Evolutionary conservation across 2,113 vertebrate genomes (phyloP), one percentile per base, ranked within the genome.

Genomic region (Sylvia atricapilla): DNA sequence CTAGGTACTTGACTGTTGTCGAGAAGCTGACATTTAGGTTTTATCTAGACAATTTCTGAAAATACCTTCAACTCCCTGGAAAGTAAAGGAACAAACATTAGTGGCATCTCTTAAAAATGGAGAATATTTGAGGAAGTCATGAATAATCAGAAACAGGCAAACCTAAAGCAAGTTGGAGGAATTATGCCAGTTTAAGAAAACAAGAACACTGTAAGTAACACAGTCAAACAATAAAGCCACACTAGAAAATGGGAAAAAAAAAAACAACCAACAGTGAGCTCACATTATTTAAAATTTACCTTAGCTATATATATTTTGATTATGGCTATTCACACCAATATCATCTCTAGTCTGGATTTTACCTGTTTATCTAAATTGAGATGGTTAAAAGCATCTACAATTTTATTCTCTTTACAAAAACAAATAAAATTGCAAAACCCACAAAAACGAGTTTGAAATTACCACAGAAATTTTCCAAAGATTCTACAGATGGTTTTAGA

Each of bases 1-100:
- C 76, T 86, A 21, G 19, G 35, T 74, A 70, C 83, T 88, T 89
- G 88, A 81, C 86, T 87, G 68, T 60, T 2, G 17, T 67, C 59
- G 64, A 94, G 80, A 86, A 89, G 68, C 43, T 96, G 95, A 95
- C 95, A 94, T 94, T 95, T 90, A 74, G 63, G 43, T 83, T 94
- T 95, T 77, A 93, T 90, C 90, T 86, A 89, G 92, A 89, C 80
- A 81, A 46, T 84, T 94, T 86, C 37, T 77, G 50, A 86, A 97
- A 94, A 91, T 84, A 89, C 53, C 87, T 89, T 75, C 35, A 75
- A 11, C 31, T 95, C 93, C 91, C 91, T 49, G 13, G 87, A 74
- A 94, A 95, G 41, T 59, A 64, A 76, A 63, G 70, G 75, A 85
- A 56, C 50, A 94, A 94, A 91, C 20, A 43, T 43, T 24, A 77